A percentile compares a stretch with the other conserved stretches of the same genome.
phyloP scores from a whole-genome alignment of 53 echinoderm and acorn worm species.

The Paelopatides confundens region DNA sequence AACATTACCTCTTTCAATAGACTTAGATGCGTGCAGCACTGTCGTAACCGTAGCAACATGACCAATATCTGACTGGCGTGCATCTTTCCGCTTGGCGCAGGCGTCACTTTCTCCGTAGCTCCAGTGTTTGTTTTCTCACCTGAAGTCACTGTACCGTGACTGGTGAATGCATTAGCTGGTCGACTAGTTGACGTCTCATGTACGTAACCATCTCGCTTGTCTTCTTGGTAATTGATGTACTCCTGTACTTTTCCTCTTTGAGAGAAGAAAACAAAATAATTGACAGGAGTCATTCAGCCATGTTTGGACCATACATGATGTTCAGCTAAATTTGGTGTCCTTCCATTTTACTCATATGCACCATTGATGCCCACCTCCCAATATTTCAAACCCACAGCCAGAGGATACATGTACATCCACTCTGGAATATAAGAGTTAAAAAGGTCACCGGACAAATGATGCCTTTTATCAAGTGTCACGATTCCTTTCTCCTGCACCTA shows the following conservation, averaged over 20 bases:
- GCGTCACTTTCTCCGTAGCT: constrained; percentile 17
- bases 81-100: constrained; percentile 68
- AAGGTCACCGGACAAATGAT: too few relatives aligned
- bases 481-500: too few relatives aligned
- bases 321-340: too few relatives aligned
- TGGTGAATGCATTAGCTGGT: constrained; percentile 5
- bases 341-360: too few relatives aligned
- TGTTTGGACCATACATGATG: too few relatives aligned
- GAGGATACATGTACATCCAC: too few relatives aligned
- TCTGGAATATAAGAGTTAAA: too few relatives aligned
- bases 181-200: background rate
- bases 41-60: constrained; percentile 82
- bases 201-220: constrained; percentile 66
- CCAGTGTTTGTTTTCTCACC: background rate
- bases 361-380: too few relatives aligned
- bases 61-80: constrained; percentile 79
- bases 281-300: background rate
- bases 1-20: constrained; percentile 81
- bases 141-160: background rate
- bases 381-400: too few relatives aligned
- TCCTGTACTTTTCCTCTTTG: constrained; percentile 81
- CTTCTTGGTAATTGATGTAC: constrained; percentile 89
- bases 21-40: constrained; percentile 94
- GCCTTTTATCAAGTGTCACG: too few relatives aligned
- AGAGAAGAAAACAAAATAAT: background rate